Base-by-base conservation (phyloP, 2,888 invertebrate species). In the Leucophenga montana region DNA sequence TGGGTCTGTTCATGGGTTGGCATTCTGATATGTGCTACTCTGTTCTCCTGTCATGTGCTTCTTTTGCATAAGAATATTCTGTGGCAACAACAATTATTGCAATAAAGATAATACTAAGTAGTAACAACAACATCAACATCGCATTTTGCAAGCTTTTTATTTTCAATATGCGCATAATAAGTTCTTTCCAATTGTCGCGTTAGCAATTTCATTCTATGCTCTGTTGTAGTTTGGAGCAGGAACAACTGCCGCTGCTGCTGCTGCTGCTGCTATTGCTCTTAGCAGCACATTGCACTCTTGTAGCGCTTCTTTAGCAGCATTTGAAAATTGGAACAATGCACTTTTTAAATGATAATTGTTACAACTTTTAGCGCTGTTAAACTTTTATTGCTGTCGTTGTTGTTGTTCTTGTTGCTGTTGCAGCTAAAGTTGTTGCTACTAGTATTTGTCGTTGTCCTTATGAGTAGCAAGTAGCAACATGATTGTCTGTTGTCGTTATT, bases 281-380 rank as follows among this genome's bases (percentile, higher is more conserved):
- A 39, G 39, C 11, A 39, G 39, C 39, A 39, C 9, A 39, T 53
- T 54, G 53, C 11, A 14, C 76, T 74, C 79, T 79, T 82, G 70
- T 73, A 80, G 74, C 22, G 72, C 72, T 78, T 69, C 75, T 72
- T 72, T 39, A 39, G 11, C 3, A 39, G 8, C 31, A 11, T 8
- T 74, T 76, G 78, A 77, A 80, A 80, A 82, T 78, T 80, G 77
- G 80, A 80, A 82, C 82, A 82, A 82, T 82, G 80, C 83, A 82
- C 78, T 82, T 82, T n/a, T 83, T 78, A 82, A 83, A 82, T 83
- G 83, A 82, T 82, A 83, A 82, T 82, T 82, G 82, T 79, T 80
- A 79, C 80, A 82, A 83, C 80, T 82, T 82, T 80, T 83, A 80
- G 82, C 78, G 80, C 76, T 83, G 77, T 78, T 81, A 81, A 76